A percentile compares a stretch with the other conserved stretches of the same genome.
Evolutionary conservation across 2,888 invertebrate species (phyloP).

Genomic region (Ceraclea dissimilis): DNA sequence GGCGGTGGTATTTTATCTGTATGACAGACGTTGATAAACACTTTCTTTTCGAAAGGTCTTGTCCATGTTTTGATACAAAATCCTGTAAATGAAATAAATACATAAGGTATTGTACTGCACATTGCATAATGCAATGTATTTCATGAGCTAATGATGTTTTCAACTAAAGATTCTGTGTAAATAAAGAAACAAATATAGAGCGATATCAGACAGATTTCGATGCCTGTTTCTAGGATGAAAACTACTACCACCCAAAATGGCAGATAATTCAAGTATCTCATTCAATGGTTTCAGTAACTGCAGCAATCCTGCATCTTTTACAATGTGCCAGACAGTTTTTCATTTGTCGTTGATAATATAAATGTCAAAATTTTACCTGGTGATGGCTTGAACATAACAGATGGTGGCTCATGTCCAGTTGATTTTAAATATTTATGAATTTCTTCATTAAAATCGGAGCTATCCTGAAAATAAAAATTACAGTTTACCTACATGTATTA

Average conservation of each 20-base stretch:
- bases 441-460: slow-evolving; percentile 10
- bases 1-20: slow-evolving; percentile 70
- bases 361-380: slow-evolving; percentile 60
- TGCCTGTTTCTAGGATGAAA: too few relatives aligned
- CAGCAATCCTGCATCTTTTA: too few relatives aligned
- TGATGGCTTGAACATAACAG: slow-evolving; percentile 48
- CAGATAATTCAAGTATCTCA: too few relatives aligned
- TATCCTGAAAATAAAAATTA: slow-evolving; percentile 7
- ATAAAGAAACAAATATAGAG: not conserved
- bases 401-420: slow-evolving; percentile 10
- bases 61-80: slow-evolving; percentile 71
- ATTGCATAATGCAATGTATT: not conserved
- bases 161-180: not conserved
- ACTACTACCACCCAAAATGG: too few relatives aligned
- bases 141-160: not conserved
- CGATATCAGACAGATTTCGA: too few relatives aligned
- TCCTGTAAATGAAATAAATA: slow-evolving; percentile 42
- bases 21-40: slow-evolving; percentile 81
- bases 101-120: not conserved
- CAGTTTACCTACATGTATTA: too few relatives aligned
- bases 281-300: too few relatives aligned
- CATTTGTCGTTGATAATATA: too few relatives aligned
- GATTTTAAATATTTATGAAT: slow-evolving; percentile 11
- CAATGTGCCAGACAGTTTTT: too few relatives aligned
- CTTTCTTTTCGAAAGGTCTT: slow-evolving; percentile 57